Percentiles rank a stretch among this genome's conserved stretches.
phyloP scores from a whole-genome alignment of 2,888 invertebrate genomes.

The Eurytoma californica region DNA sequence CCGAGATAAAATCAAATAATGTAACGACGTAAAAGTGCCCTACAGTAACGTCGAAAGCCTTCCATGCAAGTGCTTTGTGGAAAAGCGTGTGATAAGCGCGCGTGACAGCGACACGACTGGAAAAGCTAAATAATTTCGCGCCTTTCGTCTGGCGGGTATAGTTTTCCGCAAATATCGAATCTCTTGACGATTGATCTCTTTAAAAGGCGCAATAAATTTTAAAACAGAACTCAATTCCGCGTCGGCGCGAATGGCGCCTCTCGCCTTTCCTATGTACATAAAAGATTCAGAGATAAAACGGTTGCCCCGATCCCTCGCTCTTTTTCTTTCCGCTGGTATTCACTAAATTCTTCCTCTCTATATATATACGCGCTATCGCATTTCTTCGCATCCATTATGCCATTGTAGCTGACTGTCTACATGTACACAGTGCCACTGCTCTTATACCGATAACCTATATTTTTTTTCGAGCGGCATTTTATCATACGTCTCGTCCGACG shows the following conservation, averaged over 20 bases:
- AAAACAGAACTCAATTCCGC: slow-evolving; percentile 50
- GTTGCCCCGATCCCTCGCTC: slow-evolving; percentile 26
- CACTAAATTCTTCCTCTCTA: slow-evolving; percentile 48
- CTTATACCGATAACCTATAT: slow-evolving; percentile 29
- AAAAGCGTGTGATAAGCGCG: too few species aligned
- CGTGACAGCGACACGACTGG: too few species aligned
- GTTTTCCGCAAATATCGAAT: slow-evolving; percentile 35
- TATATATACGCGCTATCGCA: slow-evolving; percentile 33
- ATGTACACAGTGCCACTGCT: background rate
- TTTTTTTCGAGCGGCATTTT: slow-evolving; percentile 8
- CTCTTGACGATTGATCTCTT: slow-evolving; percentile 44
- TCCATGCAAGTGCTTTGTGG: too few species aligned
- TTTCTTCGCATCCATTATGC: slow-evolving; percentile 48
- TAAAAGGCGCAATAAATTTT: slow-evolving; percentile 52
- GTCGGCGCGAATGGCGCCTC: slow-evolving; percentile 32
- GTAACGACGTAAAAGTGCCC: too few species aligned
- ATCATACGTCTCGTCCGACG: slow-evolving; percentile 3
- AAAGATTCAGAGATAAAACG: slow-evolving; percentile 51
- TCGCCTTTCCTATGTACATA: slow-evolving; percentile 43
- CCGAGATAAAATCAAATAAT: too few species aligned
- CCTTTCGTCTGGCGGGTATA: background rate
- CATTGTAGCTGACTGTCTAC: background rate
- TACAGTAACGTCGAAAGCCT: too few species aligned
- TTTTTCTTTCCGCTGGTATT: slow-evolving; percentile 29
- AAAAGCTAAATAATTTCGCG: too few species aligned